Evolutionary conservation across 2,888 invertebrate species (phyloP).

Genomic region (Drosophila buzzatii): DNA sequence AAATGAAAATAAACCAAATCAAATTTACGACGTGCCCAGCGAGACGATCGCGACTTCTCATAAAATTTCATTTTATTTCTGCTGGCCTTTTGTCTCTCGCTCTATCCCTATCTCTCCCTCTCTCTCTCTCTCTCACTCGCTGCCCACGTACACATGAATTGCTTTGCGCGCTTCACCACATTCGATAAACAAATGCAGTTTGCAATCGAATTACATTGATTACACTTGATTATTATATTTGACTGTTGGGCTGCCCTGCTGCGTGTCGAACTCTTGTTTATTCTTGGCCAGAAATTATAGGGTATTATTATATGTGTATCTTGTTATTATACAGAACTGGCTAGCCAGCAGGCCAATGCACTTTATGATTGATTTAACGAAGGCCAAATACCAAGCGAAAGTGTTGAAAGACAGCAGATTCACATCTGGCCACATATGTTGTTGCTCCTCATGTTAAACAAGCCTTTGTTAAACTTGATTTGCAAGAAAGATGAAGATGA

Average conservation of each 20-base stretch:
- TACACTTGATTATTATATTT: conserved; percentile 74
- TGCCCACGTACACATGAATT: conserved; percentile 34
- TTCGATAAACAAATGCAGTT: conserved; percentile 72
- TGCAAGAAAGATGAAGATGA: neutral
- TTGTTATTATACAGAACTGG: conserved; percentile 42
- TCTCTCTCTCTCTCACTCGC: neutral
- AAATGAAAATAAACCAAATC: conserved; percentile 80
- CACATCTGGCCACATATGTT: conserved; percentile 53
- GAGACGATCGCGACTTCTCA: conserved; percentile 57
- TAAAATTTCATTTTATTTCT: conserved; percentile 65
- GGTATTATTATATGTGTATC: conserved; percentile 45
- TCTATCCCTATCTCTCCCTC: neutral
- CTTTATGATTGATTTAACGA: conserved; percentile 55
- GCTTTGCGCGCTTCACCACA: conserved; percentile 23
- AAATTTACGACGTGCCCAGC: conserved; percentile 79
- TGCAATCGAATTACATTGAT: conserved; percentile 73
- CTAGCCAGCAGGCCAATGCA: conserved; percentile 47
- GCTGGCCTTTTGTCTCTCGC: conserved; percentile 34
- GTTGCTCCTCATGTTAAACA: neutral
- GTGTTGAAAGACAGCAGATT: conserved; percentile 41
- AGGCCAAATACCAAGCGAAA: conserved; percentile 50
- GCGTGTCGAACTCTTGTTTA: conserved; percentile 57
- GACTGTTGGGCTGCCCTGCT: conserved; percentile 18
- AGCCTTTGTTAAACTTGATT: neutral
- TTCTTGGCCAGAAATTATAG: conserved; percentile 49